Conservation (phyloP, 1,140 invertebrate species). For the Drosophila quadrilineata region DNA sequence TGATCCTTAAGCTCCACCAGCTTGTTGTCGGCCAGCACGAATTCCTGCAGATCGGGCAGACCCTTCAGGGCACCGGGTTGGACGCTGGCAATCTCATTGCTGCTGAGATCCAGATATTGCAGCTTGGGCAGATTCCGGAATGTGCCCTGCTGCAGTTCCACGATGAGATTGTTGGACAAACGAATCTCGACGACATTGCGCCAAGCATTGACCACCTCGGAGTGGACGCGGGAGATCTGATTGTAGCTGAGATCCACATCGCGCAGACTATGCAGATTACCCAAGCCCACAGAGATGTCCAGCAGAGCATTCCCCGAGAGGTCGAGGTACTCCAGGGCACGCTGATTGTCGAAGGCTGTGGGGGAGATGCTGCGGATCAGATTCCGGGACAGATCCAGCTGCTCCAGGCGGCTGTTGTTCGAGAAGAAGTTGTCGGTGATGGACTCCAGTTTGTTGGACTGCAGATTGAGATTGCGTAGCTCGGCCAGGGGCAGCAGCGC, state of each 20-base stretch:
- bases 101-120: slow-evolving; percentile 88
- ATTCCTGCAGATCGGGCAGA: slow-evolving; percentile 88
- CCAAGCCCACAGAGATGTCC: slow-evolving; percentile 87
- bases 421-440: slow-evolving; percentile 86
- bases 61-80: slow-evolving; percentile 89
- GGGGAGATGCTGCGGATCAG: slow-evolving; percentile 86
- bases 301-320: slow-evolving; percentile 90
- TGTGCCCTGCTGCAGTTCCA: slow-evolving; percentile 86
- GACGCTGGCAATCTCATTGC: slow-evolving; percentile 90
- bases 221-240: slow-evolving; percentile 86
- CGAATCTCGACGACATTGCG: slow-evolving; percentile 86
- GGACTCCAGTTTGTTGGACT: slow-evolving; percentile 88
- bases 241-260: slow-evolving; percentile 91
- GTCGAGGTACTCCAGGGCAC: slow-evolving; percentile 87
- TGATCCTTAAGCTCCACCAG: slow-evolving; percentile 87
- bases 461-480: slow-evolving; percentile 87
- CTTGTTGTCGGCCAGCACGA: slow-evolving; percentile 90
- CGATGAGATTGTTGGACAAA: slow-evolving; percentile 88
- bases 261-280: slow-evolving; percentile 86
- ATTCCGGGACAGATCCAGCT: slow-evolving; percentile 90
- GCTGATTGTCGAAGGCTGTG: slow-evolving; percentile 85
- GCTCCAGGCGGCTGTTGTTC: slow-evolving; percentile 85
- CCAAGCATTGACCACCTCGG: slow-evolving; percentile 86
- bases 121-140: slow-evolving; percentile 88
- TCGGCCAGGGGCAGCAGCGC: slow-evolving; percentile 85